A percentile compares a stretch with the other conserved stretches of the same genome.
Evolutionary conservation across 2,888 invertebrate genomes (phyloP).

Genomic region (Drosophila acutilabella): DNA sequence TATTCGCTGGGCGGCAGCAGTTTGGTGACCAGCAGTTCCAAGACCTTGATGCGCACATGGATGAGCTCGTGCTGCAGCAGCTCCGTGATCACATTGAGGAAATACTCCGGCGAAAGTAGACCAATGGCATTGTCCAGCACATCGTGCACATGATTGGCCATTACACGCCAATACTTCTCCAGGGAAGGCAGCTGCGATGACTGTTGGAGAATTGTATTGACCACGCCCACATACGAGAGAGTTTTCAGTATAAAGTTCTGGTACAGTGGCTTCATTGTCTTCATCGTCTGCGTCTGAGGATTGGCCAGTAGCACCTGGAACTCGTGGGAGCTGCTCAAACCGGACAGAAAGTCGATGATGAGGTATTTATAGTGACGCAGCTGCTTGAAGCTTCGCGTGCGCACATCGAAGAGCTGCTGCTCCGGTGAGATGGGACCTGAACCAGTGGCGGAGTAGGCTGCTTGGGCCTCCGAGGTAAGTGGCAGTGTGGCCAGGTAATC

Average conservation of each 20-base stretch:
- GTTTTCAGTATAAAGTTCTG: constrained; percentile 90
- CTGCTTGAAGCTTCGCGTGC: constrained; percentile 90
- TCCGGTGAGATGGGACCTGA: constrained; percentile 41
- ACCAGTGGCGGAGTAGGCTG: constrained; percentile 46
- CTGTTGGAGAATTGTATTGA: constrained; percentile 87
- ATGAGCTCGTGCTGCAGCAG: constrained; percentile 90
- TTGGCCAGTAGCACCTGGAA: constrained; percentile 89
- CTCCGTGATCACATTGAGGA: constrained; percentile 91
- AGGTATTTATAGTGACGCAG: constrained; percentile 92
- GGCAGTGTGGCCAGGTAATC: constrained; percentile 89
- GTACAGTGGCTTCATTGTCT: constrained; percentile 87
- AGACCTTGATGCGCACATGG: constrained; percentile 91
- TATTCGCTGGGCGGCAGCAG: constrained; percentile 89
- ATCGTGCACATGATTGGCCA: constrained; percentile 92
- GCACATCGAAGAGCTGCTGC: constrained; percentile 87
- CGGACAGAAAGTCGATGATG: constrained; percentile 90
- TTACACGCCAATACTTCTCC: constrained; percentile 92
- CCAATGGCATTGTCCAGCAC: constrained; percentile 92
- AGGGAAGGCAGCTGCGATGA: constrained; percentile 84
- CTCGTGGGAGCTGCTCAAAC: constrained; percentile 89
- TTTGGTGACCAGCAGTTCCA: constrained; percentile 94
- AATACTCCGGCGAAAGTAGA: constrained; percentile 91
- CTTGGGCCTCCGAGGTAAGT: constrained; percentile 85
- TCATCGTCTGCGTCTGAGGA: constrained; percentile 85
- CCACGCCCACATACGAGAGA: constrained; percentile 88